Evolutionary conservation across 2,888 invertebrate species (phyloP).

Genomic region (Ormyrus thymus): DNA sequence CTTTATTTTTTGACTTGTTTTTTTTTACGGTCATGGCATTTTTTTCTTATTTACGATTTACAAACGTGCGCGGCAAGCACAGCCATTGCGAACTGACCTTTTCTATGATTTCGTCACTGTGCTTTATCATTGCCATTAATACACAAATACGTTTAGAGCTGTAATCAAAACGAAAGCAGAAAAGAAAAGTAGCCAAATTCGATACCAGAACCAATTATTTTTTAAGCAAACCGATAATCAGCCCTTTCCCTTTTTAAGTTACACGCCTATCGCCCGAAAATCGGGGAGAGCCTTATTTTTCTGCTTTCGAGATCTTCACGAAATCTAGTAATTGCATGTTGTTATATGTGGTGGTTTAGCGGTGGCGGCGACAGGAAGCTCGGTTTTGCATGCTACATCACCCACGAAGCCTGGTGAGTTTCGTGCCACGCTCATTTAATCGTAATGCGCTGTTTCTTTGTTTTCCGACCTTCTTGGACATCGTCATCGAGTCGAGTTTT

Average conservation of each 20-base stretch:
- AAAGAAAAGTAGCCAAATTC: background rate
- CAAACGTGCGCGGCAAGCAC: background rate
- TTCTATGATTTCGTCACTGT: no score
- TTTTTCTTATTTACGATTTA: background rate
- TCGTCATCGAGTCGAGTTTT: no score
- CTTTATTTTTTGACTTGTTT: background rate
- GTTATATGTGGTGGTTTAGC: conserved; percentile 73
- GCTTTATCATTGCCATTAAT: no score
- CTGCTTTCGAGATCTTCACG: conserved; percentile 42
- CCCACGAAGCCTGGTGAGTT: conserved; percentile 74
- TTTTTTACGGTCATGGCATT: conserved; percentile 8
- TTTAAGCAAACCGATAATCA: no score
- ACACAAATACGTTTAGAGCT: no score
- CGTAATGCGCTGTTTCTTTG: conserved; percentile 2
- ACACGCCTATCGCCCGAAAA: no score
- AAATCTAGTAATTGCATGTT: conserved; percentile 69
- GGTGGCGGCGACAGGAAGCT: conserved; percentile 72
- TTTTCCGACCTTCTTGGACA: no score
- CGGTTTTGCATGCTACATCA: conserved; percentile 74
- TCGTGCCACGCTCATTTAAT: conserved; percentile 62
- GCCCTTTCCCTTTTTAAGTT: no score
- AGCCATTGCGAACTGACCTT: background rate
- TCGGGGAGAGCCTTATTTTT: background rate
- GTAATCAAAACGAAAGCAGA: background rate
- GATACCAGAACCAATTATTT: no score